Evolutionary conservation across 2,888 invertebrate genomes (phyloP).

Genomic region (Apodemia duryi): DNA sequence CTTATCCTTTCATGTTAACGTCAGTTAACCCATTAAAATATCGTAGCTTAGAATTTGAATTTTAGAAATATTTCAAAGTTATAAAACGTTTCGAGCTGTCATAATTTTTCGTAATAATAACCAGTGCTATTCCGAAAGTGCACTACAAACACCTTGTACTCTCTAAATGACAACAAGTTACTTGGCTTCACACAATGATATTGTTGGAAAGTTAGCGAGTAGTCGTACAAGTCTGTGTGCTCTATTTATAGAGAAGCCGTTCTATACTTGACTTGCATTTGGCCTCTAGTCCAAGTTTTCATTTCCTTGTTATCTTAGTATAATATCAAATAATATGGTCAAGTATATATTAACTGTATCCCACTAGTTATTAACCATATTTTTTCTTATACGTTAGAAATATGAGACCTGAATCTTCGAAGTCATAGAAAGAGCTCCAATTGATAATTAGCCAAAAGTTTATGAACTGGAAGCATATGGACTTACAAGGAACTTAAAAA

Average conservation of each 20-base stretch:
- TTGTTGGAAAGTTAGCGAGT: constrained; percentile 24
- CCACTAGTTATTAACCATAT: no score
- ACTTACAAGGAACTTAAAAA: no score
- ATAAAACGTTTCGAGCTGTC: background rate
- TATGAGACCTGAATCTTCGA: no score
- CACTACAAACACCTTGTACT: constrained; percentile 20
- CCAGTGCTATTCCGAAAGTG: background rate
- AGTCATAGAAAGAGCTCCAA: no score
- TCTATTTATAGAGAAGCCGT: constrained; percentile 22
- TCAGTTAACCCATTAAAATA: no score
- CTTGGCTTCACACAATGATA: constrained; percentile 26
- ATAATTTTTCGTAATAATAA: background rate
- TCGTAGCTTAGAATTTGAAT: no score
- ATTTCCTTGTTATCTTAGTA: constrained; percentile 4
- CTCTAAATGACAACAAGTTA: constrained; percentile 25
- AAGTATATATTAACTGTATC: no score
- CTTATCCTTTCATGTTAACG: no score
- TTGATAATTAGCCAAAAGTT: no score
- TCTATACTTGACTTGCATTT: constrained; percentile 16
- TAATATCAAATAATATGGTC: no score
- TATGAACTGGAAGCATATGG: no score
- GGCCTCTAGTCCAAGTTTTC: constrained; percentile 11
- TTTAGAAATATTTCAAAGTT: background rate
- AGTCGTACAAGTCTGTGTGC: constrained; percentile 16
- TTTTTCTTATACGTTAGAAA: no score